A percentile compares a stretch with the other conserved stretches of the same genome.
These are phyloP conservation scores for Thaumetopoea pityocampa DNA, from an alignment of 1,140 invertebrate genomes.

Conservation along the genomic window DNA sequence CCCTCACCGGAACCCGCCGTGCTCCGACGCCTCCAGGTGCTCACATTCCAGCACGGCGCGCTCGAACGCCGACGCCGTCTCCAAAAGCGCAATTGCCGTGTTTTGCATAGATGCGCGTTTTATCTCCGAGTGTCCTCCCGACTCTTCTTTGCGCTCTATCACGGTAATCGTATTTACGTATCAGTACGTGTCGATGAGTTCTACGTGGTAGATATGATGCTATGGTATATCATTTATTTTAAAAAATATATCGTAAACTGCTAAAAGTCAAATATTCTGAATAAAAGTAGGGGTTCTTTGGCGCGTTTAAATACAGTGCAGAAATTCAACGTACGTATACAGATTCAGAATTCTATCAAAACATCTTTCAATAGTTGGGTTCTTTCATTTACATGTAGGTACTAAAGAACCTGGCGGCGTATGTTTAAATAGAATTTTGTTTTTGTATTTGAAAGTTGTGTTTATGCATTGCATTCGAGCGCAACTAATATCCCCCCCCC, in stretches of 20 bases:
- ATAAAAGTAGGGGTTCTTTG: too few relatives aligned
- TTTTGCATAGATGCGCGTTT: conserved; percentile 68
- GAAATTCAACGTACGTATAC: too few relatives aligned
- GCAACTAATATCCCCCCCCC: too few relatives aligned
- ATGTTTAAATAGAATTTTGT: too few relatives aligned
- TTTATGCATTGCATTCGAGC: too few relatives aligned
- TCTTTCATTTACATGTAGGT: too few relatives aligned
- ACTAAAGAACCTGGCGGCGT: too few relatives aligned
- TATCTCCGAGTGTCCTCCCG: conserved; percentile 36
- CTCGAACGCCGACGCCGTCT: conserved; percentile 63
- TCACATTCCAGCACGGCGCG: conserved; percentile 68
- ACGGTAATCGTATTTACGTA: conserved; percentile 20
- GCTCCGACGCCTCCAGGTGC: conserved; percentile 58
- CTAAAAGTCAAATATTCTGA: too few relatives aligned
- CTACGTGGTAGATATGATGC: conserved; percentile 25
- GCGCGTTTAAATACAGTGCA: too few relatives aligned
- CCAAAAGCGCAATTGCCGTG: conserved; percentile 65
- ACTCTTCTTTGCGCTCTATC: conserved; percentile 30
- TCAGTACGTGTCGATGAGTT: conserved; percentile 19
- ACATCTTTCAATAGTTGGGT: too few relatives aligned
- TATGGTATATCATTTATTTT: conserved; percentile 24
- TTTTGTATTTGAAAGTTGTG: too few relatives aligned
- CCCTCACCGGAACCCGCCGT: conserved; percentile 69
- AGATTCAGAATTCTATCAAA: too few relatives aligned
- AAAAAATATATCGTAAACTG: conserved; percentile 1